Conservation (phyloP, 2,888 invertebrate species). For the Cheilosia variabilis region DNA sequence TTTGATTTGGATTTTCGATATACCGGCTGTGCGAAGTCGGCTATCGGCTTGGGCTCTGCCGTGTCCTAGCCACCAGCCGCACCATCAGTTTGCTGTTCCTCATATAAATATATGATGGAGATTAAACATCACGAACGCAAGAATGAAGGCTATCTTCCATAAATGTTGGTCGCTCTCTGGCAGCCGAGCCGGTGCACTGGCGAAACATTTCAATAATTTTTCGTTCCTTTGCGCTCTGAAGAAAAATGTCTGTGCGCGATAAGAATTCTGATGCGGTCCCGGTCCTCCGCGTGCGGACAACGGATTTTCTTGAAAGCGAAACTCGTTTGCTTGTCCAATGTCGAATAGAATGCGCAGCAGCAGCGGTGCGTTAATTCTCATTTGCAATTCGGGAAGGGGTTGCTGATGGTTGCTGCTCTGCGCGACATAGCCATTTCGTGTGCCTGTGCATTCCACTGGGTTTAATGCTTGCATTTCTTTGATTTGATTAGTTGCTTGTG, state of each 20-base stretch:
- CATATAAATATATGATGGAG: slow-evolving; percentile 32
- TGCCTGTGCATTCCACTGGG: slow-evolving; percentile 21
- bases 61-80: not conserved
- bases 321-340: slow-evolving; percentile 43
- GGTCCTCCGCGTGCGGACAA: slow-evolving; percentile 1
- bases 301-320: slow-evolving; percentile 31
- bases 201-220: slow-evolving; percentile 65
- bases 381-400: slow-evolving; percentile 49
- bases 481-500: slow-evolving; percentile 37
- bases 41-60: not conserved
- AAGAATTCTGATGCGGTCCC: slow-evolving; percentile 49
- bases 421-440: not conserved
- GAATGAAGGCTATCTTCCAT: slow-evolving; percentile 25
- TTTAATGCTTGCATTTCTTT: slow-evolving; percentile 44
- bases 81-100: slow-evolving; percentile 6
- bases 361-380: slow-evolving; percentile 46
- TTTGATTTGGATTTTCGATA: slow-evolving; percentile 48
- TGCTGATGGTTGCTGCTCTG: not conserved
- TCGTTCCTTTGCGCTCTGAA: slow-evolving; percentile 41
- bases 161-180: slow-evolving; percentile 1
- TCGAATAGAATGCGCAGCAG: slow-evolving; percentile 15
- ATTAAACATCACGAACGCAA: slow-evolving; percentile 44
- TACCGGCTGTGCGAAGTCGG: slow-evolving; percentile 5
- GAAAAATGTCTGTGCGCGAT: slow-evolving; percentile 45
- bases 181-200: not conserved